A percentile compares a stretch with the other conserved stretches of the same genome.
These are phyloP conservation scores for Lordiphosa andalusiaca DNA, from an alignment of 2,888 invertebrate species.

Conservation along the genomic window DNA sequence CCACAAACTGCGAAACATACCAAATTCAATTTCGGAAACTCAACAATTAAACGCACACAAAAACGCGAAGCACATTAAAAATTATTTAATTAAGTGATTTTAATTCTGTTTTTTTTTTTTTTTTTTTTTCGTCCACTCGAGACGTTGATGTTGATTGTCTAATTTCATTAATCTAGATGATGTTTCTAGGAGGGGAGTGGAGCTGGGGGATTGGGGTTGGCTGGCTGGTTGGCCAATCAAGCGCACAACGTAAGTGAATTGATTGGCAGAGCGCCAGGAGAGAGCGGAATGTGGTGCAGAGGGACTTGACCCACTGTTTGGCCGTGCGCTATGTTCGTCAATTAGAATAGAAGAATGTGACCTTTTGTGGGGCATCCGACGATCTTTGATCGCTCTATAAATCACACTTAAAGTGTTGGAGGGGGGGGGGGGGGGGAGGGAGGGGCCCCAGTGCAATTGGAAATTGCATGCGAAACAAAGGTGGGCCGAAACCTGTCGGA, in stretches of 20 bases:
- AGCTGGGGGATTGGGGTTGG: conserved; percentile 9
- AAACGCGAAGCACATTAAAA: conserved; percentile 57
- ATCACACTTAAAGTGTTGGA: conserved; percentile 54
- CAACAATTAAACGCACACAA: conserved; percentile 41
- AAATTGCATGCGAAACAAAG: conserved; percentile 13
- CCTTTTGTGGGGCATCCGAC: conserved; percentile 28
- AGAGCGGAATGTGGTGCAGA: conserved; percentile 22
- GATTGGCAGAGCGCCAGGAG: conserved; percentile 58
- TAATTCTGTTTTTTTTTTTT: too few relatives aligned
- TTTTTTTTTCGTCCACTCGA: conserved; percentile 34
- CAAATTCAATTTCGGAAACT: conserved; percentile 19
- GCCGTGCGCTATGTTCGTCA: conserved; percentile 31
- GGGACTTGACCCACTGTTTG: conserved; percentile 34
- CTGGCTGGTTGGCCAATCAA: conserved; percentile 45
- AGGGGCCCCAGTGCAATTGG: conserved; percentile 22
- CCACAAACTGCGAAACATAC: conserved; percentile 22
- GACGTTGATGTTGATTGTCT: conserved; percentile 59
- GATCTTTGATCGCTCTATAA: conserved; percentile 53
- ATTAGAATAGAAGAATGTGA: conserved; percentile 65
- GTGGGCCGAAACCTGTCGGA: too few relatives aligned
- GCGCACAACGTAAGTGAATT: conserved; percentile 41
- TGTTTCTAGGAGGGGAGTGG: conserved; percentile 1
- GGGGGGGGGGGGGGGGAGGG: too few relatives aligned
- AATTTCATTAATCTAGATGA: conserved; percentile 65
- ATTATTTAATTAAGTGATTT: conserved; percentile 74